A percentile compares a stretch with the other conserved stretches of the same genome.
phyloP scores from a whole-genome alignment of 1,140 invertebrate genomes.

The Drosophila pseudoananassae region DNA sequence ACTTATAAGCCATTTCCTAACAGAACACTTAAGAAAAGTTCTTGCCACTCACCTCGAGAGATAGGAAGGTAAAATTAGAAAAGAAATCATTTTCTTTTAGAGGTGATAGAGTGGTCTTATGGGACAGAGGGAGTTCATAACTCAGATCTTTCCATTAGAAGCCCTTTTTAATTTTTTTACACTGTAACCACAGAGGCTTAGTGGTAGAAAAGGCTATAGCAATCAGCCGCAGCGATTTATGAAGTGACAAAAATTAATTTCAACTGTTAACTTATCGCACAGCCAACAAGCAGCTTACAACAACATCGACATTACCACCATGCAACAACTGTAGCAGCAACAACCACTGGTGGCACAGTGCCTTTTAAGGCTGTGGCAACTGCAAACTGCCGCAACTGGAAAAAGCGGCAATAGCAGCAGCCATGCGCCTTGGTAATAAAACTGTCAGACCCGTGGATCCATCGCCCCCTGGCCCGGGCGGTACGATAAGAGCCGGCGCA shows the following conservation, averaged over 20 bases:
- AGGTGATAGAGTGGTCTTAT: constrained; percentile 28
- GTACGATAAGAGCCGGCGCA: constrained; percentile 61
- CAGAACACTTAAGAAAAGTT: constrained; percentile 35
- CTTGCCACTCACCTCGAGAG: constrained; percentile 6
- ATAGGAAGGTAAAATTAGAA: constrained; percentile 12
- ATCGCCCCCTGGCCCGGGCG: constrained; percentile 5
- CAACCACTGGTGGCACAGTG: constrained; percentile 51
- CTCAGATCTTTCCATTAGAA: constrained; percentile 3
- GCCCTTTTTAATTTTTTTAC: neutral
- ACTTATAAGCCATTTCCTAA: constrained; percentile 31
- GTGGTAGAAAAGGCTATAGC: constrained; percentile 14
- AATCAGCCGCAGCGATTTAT: constrained; percentile 68
- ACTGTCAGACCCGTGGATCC: constrained; percentile 57
- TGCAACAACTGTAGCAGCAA: constrained; percentile 26
- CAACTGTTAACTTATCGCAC: constrained; percentile 79
- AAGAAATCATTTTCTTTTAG: constrained; percentile 5
- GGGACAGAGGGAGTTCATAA: constrained; percentile 27
- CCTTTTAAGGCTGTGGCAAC: constrained; percentile 69
- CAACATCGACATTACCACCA: constrained; percentile 10
- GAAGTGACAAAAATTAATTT: constrained; percentile 84
- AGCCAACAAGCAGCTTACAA: constrained; percentile 40
- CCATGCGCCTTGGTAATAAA: constrained; percentile 76
- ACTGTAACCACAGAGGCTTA: neutral
- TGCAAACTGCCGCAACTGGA: constrained; percentile 49
- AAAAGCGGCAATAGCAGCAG: constrained; percentile 33